phyloP scores from a whole-genome alignment of 2,888 invertebrate genomes.

The Halictus ligatus region DNA sequence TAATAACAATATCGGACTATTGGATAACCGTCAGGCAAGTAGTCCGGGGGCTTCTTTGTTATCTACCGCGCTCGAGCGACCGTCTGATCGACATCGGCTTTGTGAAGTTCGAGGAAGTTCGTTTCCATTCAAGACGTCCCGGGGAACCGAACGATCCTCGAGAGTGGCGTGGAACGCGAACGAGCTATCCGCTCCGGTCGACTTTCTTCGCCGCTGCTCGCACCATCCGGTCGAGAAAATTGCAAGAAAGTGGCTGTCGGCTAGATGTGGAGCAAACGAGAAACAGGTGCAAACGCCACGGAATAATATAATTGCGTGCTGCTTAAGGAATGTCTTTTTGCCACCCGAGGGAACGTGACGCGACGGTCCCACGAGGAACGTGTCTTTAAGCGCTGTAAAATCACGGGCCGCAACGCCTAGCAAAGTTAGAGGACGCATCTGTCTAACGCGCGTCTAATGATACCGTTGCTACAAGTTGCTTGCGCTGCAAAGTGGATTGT shows the following conservation, averaged over 20 bases:
- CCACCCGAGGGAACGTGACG: constrained; percentile 13
- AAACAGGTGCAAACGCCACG: constrained; percentile 50
- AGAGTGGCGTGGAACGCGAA: constrained; percentile 30
- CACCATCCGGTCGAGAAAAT: constrained; percentile 32
- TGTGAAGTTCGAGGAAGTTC: constrained; percentile 57
- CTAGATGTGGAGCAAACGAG: constrained; percentile 37
- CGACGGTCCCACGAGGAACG: constrained; percentile 18
- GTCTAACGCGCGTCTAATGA: constrained; percentile 22
- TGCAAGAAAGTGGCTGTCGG: constrained; percentile 54
- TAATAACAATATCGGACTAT: constrained; percentile 58
- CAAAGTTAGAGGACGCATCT: constrained; percentile 8
- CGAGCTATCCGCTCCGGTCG: neutral
- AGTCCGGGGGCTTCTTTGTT: constrained; percentile 30
- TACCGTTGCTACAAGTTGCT: neutral
- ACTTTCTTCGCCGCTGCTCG: constrained; percentile 27
- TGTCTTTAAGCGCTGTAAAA: constrained; percentile 54
- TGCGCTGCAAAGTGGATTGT: neutral
- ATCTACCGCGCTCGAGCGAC: constrained; percentile 51
- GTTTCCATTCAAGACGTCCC: constrained; percentile 50
- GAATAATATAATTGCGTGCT: constrained; percentile 62
- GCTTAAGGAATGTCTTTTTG: constrained; percentile 60
- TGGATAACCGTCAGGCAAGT: constrained; percentile 54
- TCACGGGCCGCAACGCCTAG: constrained; percentile 6
- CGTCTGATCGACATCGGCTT: constrained; percentile 54
- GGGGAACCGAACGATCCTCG: constrained; percentile 15